These are phyloP conservation scores for Erinaceus europaeus DNA, from an alignment of 2,113 vertebrate species.

Conservation along the genomic window DNA sequence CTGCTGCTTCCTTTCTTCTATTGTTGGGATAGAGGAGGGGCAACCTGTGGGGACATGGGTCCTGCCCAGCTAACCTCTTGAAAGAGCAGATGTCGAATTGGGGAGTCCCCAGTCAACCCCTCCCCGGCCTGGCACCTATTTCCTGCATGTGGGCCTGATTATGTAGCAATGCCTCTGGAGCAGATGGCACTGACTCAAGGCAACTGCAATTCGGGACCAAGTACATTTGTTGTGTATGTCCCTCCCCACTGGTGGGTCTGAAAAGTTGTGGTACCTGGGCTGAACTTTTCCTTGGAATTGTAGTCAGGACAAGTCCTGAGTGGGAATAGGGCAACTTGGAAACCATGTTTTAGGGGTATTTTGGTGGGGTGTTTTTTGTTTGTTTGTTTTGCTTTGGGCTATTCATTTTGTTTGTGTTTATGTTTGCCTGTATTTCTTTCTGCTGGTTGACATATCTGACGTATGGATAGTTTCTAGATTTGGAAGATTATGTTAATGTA, in stretches of 20 bases:
- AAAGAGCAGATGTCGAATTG: background rate
- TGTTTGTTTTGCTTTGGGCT: background rate
- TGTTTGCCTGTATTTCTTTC: background rate
- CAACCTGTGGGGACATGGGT: background rate
- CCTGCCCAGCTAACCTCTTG: background rate
- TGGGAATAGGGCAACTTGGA: background rate
- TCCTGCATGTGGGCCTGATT: no score
- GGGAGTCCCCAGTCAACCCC: background rate
- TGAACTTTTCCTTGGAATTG: background rate
- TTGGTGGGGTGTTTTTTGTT: background rate
- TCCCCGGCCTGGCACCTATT: background rate
- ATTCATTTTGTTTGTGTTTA: background rate
- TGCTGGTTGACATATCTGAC: background rate
- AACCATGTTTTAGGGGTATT: no score
- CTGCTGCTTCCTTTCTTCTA: background rate
- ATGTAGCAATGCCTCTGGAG: background rate
- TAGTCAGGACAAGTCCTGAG: background rate
- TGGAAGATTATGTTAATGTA: background rate
- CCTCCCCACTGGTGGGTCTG: rapidly evolving
- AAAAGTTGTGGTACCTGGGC: background rate
- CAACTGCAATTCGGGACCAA: background rate
- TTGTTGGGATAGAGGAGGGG: background rate
- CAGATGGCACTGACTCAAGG: background rate
- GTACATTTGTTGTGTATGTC: rapidly evolving
- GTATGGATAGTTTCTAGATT: background rate